These are phyloP conservation scores for Eonycteris spelaea DNA, from an alignment of 2,113 vertebrate genomes.

Conservation along the genomic window DNA sequence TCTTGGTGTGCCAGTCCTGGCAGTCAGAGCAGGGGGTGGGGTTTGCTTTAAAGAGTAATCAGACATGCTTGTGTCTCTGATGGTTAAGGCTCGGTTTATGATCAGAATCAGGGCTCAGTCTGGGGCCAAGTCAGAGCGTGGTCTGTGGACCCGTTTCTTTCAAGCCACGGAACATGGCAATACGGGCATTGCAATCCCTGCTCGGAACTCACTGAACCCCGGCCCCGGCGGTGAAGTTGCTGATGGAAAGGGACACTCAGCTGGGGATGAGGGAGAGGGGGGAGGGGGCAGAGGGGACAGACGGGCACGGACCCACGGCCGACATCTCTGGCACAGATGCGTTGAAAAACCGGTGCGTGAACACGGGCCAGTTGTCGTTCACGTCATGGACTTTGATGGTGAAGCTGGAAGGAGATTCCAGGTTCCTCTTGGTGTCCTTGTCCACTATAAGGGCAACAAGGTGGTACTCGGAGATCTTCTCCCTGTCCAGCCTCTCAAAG, in stretches of 20 bases:
- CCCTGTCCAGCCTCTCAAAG: conserved; percentile 89
- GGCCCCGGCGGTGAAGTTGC: neutral
- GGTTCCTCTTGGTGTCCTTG: conserved; percentile 63
- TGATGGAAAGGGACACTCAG: neutral
- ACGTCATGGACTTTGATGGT: conserved; percentile 90
- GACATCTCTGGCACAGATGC: conserved; percentile 92
- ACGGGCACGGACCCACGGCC: conserved; percentile 79
- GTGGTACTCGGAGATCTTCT: conserved; percentile 86
- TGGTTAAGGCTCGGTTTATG: neutral
- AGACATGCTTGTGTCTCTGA: neutral
- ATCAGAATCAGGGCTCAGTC: neutral
- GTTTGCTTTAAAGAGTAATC: neutral
- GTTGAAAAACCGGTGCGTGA: conserved; percentile 82
- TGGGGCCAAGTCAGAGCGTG: neutral
- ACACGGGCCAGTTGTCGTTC: conserved; percentile 93
- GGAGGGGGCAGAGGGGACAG: neutral
- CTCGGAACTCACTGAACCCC: neutral
- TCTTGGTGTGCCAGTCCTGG: neutral
- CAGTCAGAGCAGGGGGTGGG: neutral
- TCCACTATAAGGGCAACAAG: conserved; percentile 87
- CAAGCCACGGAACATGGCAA: neutral
- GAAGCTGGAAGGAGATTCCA: conserved; percentile 88
- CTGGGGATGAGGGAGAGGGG: neutral
- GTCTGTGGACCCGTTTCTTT: neutral
- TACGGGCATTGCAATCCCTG: neutral